These are phyloP conservation scores for Hirtodrosophila trivittata DNA, from an alignment of 2,888 invertebrate genomes.

Conservation along the genomic window DNA sequence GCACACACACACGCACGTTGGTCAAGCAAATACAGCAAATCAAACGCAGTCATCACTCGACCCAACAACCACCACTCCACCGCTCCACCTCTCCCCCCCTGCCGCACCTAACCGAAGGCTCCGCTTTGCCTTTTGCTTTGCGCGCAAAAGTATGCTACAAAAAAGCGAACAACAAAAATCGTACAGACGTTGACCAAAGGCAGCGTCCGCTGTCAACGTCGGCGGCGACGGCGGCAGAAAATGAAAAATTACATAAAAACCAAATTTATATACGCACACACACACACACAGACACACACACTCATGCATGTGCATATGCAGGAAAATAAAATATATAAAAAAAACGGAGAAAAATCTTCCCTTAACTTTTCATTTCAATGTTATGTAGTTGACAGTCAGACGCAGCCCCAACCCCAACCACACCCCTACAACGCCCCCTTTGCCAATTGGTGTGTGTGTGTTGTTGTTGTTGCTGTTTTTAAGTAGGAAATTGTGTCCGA, in stretches of 20 bases:
- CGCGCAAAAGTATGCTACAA: conserved; percentile 63
- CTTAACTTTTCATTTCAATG: conserved; percentile 71
- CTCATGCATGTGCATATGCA: conserved; percentile 51
- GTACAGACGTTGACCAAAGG: conserved; percentile 46
- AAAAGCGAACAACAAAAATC: conserved; percentile 19
- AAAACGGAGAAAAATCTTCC: conserved; percentile 66
- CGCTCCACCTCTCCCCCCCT: background rate
- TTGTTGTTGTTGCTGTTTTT: conserved; percentile 53
- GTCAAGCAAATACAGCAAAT: conserved; percentile 64
- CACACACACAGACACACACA: conserved; percentile 28
- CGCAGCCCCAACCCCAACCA: conserved; percentile 17
- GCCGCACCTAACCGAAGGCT: background rate
- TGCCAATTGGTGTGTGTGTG: conserved; percentile 32
- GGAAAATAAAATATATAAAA: conserved; percentile 30
- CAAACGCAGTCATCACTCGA: conserved; percentile 54
- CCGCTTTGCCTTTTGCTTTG: conserved; percentile 51
- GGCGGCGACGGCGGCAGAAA: conserved; percentile 44
- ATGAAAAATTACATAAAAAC: conserved; percentile 79
- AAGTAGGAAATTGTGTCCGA: conserved; percentile 79
- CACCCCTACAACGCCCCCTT: conserved; percentile 37
- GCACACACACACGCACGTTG: conserved; percentile 26
- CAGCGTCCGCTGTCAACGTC: conserved; percentile 28
- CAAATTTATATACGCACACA: conserved; percentile 69
- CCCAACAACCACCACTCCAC: background rate
- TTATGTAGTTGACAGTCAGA: conserved; percentile 75